Base-by-base conservation (phyloP, 2,113 vertebrate species). In the Odocoileus hemionus region DNA sequence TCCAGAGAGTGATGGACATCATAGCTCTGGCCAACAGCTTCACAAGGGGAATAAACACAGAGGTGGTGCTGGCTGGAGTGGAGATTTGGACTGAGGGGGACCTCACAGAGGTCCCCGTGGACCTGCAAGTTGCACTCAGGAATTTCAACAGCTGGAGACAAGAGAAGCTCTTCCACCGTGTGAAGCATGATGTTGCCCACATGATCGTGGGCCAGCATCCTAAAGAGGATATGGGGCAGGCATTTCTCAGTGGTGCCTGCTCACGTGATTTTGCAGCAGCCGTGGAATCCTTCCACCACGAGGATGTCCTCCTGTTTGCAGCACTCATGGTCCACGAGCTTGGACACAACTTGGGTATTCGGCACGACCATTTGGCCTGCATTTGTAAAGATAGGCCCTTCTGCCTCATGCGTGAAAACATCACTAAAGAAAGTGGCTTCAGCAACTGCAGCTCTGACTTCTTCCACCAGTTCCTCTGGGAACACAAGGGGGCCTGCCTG, bases 11-110 rank as follows among this genome's bases (percentile, higher is more conserved):
- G 1, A 36, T 95, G 95, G 97, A 97, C 84, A 95, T 96, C 82
- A 74, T 97, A 45, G 96, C 96, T 80, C 93, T 98, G 97, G 98
- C 97, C 96, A 98, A 98, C 11, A 95, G 95, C 33, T 98, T 97
- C 95, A 97, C 95, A 0, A 93, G 92, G 95, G 79, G 13, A 13
- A 91, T 98, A 28, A 96, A n/a, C 82, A 98, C 98, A 50, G 54
- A 93, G 57, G 79, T 98, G 79, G 89, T 98, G 74, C 60, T 98
- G 80, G 94, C 80, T 1, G 98, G 97, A 1, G 47, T 98, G 39
- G 98, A 98, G 78, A 70, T 98, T 0, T 98, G 98, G 98, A 97
- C 92, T 1, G 98, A 98, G 96, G 84, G 54, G 78, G 98, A 98
- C 96, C 96, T 80, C 3, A 57, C 90, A 58, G 43, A 61, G 8